Evolutionary conservation across 1,140 invertebrate genomes (phyloP).

Genomic region (Drosophila littoralis): DNA sequence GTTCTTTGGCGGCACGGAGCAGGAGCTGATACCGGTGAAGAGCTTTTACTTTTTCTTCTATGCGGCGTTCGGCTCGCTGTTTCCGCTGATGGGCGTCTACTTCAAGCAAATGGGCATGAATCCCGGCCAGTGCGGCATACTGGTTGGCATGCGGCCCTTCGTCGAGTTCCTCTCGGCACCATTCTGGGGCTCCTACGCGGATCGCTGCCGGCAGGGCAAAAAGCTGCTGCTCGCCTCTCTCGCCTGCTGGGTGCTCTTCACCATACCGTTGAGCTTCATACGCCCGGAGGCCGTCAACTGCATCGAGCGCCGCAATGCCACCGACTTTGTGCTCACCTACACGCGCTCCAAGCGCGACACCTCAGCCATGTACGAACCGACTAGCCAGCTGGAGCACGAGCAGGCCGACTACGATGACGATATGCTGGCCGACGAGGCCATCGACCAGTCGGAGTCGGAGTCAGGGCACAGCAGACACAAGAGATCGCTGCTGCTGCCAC

Average conservation of each 20-base stretch:
- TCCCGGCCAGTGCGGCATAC: constrained; percentile 95
- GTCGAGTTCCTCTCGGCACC: constrained; percentile 99
- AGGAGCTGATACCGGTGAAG: constrained; percentile 96
- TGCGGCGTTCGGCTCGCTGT: constrained; percentile 98
- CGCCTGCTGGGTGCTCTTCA: constrained; percentile 98
- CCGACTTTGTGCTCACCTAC: constrained; percentile 83
- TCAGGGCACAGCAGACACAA: constrained; percentile 65
- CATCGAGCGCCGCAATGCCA: constrained; percentile 90
- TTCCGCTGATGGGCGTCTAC: constrained; percentile 98
- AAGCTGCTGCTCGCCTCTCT: constrained; percentile 95
- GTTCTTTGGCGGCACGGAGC: constrained; percentile 92
- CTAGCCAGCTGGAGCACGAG: constrained; percentile 28
- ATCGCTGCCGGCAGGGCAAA: constrained; percentile 95
- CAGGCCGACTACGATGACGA: constrained; percentile 32
- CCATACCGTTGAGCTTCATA: constrained; percentile 96
- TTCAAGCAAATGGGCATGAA: constrained; percentile 99
- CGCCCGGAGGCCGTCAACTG: constrained; percentile 96
- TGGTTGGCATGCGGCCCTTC: constrained; percentile 96
- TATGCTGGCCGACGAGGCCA: constrained; percentile 47
- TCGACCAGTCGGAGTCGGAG: constrained; percentile 50
- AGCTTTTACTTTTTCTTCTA: constrained; percentile 99
- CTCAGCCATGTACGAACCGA: constrained; percentile 57
- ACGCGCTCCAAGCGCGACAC: constrained; percentile 76
- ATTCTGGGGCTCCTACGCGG: constrained; percentile 98
- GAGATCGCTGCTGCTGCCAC: constrained; percentile 67